Conservation (phyloP, 1,140 invertebrate genomes). For the Bursaphelenchus mucronatus region DNA sequence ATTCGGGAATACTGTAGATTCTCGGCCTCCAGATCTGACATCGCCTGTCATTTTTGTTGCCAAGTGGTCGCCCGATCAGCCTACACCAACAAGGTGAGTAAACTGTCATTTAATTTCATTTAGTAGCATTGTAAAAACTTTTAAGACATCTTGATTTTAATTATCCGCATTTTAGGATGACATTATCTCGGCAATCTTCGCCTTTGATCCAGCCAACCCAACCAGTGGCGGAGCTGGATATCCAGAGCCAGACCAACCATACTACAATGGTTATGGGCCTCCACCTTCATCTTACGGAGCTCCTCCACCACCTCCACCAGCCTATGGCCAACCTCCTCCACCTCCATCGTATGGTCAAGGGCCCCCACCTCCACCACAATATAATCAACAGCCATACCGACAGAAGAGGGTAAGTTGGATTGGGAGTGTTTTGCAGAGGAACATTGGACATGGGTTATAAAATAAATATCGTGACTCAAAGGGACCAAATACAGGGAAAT, state of each 20-base stretch:
- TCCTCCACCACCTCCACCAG: conserved; percentile 9
- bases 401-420: conserved; percentile 13
- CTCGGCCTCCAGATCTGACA: conserved; percentile 7
- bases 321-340: conserved; percentile 2
- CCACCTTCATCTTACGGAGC: not conserved
- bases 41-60: conserved; percentile 21
- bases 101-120: not conserved
- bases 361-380: not conserved
- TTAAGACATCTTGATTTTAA: too few relatives aligned
- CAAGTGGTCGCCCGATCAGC: conserved; percentile 21
- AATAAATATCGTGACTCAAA: not conserved
- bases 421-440: too few relatives aligned
- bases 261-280: not conserved
- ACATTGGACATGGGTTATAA: not conserved
- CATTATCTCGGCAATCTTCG: conserved; percentile 25
- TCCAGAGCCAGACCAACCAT: not conserved
- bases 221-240: conserved; percentile 16
- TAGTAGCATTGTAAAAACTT: not conserved
- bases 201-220: conserved; percentile 24
- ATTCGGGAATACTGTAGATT: conserved; percentile 27
- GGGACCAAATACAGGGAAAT: not conserved
- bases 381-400: conserved; percentile 11
- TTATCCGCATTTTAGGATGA: conserved; percentile 16
- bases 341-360: not conserved
- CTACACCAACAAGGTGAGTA: conserved; percentile 25